These are phyloP conservation scores for Gymnoscopelus braueri DNA, from an alignment of 2,797 vertebrate species.

Conservation along the genomic window DNA sequence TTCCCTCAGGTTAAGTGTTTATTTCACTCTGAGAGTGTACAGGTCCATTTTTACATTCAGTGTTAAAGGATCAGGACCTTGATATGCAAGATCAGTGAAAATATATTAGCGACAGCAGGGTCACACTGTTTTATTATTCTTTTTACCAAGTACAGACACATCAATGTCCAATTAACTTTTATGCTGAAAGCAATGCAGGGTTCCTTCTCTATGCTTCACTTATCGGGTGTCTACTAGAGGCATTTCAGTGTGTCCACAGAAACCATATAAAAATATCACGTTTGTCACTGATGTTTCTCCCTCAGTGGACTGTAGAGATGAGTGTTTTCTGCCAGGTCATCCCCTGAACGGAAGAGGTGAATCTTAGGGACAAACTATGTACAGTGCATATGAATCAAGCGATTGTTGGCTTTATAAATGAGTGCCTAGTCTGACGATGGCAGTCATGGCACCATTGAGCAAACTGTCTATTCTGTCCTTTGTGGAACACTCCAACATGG, in stretches of 20 bases:
- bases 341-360: slow-evolving; percentile 39
- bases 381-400: slow-evolving; percentile 48
- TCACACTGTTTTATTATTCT: no score
- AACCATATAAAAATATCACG: slow-evolving; percentile 11
- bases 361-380: slow-evolving; percentile 14
- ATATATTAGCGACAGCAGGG: no score
- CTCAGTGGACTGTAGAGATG: neutral
- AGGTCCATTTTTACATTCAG: neutral
- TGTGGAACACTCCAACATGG: slow-evolving; percentile 11
- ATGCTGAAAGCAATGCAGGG: no score
- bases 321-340: slow-evolving; percentile 13
- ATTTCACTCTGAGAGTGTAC: neutral
- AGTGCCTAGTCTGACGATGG: slow-evolving; percentile 56
- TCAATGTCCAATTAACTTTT: no score
- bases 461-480: slow-evolving; percentile 31
- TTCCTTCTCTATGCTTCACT: no score
- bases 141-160: no score
- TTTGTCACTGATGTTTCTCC: neutral
- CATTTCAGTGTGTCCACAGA: no score
- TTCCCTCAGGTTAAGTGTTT: neutral
- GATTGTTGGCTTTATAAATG: slow-evolving; percentile 62
- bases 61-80: no score
- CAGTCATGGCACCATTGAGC: slow-evolving; percentile 40
- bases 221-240: no score
- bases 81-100: no score